These are phyloP conservation scores for Leptopilina clavipes DNA, from an alignment of 1,140 invertebrate species.

Conservation along the genomic window DNA sequence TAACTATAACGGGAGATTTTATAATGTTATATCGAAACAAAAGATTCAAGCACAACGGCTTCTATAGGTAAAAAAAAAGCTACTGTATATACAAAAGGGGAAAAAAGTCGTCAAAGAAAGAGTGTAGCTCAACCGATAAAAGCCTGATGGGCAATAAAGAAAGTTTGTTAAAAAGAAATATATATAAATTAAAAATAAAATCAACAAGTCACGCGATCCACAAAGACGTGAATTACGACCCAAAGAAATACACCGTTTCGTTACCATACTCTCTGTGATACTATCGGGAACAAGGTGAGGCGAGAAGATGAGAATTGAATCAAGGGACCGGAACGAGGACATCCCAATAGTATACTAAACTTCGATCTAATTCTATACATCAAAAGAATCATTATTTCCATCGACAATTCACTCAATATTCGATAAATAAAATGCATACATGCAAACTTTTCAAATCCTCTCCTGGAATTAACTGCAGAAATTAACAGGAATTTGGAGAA, in stretches of 20 bases:
- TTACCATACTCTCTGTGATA: neutral
- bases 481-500: too few species aligned
- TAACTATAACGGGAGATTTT: too few species aligned
- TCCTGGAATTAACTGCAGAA: too few species aligned
- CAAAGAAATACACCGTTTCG: constrained; percentile 15
- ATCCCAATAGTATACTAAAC: constrained; percentile 16
- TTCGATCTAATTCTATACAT: neutral
- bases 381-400: neutral
- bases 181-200: constrained; percentile 16
- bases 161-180: neutral
- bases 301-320: constrained; percentile 34
- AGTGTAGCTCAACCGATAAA: neutral
- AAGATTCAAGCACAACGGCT: too few species aligned
- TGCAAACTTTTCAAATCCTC: too few species aligned
- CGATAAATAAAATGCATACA: too few species aligned
- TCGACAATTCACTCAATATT: neutral
- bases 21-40: too few species aligned
- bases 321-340: constrained; percentile 23
- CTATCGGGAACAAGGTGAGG: neutral
- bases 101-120: neutral
- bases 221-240: constrained; percentile 18
- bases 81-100: neutral
- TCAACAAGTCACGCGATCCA: constrained; percentile 29
- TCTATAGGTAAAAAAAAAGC: too few species aligned
- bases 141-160: neutral